A percentile compares a stretch with the other conserved stretches of the same genome.
Conservation (phyloP, 2,888 invertebrate species). For the Resseliella maxima region DNA sequence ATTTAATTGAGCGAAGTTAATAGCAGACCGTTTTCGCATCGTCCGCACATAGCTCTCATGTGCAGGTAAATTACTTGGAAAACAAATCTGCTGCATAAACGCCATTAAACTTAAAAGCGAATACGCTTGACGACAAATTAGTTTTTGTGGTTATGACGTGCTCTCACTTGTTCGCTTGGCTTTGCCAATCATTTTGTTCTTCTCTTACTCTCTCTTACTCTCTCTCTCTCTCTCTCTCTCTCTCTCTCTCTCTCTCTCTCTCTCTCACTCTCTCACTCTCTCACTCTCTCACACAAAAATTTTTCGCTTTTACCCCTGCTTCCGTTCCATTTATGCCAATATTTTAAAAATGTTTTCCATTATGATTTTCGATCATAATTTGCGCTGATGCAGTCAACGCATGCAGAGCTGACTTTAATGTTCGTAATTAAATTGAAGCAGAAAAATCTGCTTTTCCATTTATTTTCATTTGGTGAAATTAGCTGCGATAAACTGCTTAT, state of each 20-base stretch:
- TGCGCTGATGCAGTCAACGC: too few species aligned
- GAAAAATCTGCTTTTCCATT: background rate
- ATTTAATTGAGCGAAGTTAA: constrained; percentile 44
- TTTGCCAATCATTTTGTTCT: background rate
- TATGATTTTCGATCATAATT: background rate
- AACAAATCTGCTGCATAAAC: constrained; percentile 6
- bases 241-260: background rate
- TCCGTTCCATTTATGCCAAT: background rate
- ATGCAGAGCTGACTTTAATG: background rate
- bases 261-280: too few species aligned
- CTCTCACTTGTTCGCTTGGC: background rate
- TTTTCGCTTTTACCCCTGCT: too few species aligned
- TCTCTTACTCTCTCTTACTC: background rate
- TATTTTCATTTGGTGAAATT: constrained; percentile 13
- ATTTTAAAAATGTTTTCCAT: background rate
- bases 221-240: background rate
- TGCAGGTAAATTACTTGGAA: constrained; percentile 1
- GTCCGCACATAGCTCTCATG: constrained; percentile 10
- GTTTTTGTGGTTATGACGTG: background rate
- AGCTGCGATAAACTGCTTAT: background rate
- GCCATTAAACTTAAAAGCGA: background rate
- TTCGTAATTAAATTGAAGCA: constrained; percentile 14
- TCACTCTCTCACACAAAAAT: too few species aligned
- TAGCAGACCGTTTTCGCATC: background rate
- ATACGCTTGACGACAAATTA: background rate